Conservation (phyloP, 2,888 invertebrate species). For the Eristalis intricaria region DNA sequence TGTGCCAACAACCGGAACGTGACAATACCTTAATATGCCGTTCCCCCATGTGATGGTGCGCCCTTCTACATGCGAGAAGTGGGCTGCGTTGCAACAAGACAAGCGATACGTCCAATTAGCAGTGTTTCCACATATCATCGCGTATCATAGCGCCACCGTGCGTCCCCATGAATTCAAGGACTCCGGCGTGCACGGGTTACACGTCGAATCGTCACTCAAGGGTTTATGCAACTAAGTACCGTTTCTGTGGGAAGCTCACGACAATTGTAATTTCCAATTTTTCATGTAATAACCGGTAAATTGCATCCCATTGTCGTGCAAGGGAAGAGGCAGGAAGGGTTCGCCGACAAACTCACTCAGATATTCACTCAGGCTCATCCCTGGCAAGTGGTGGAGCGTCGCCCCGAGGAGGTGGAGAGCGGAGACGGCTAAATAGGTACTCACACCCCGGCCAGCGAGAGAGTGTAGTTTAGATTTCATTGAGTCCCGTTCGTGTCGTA, state of each 20-base stretch:
- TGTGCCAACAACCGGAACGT: conserved; percentile 66
- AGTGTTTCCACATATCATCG: conserved; percentile 32
- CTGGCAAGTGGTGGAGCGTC: neutral
- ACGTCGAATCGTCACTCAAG: conserved; percentile 42
- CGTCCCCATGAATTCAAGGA: conserved; percentile 8
- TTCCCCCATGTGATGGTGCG: conserved; percentile 20
- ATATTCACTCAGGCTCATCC: neutral
- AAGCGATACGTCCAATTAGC: conserved; percentile 52
- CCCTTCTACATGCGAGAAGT: conserved; percentile 24
- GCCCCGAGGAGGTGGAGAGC: neutral
- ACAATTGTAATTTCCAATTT: conserved; percentile 66
- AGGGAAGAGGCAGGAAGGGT: neutral
- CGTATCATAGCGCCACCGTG: conserved; percentile 11
- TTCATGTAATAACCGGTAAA: conserved; percentile 42
- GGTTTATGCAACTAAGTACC: conserved; percentile 70
- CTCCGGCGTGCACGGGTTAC: conserved; percentile 4
- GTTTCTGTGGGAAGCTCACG: conserved; percentile 68
- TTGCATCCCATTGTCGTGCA: conserved; percentile 41
- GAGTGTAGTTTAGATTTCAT: conserved; percentile 27
- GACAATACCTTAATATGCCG: conserved; percentile 64
- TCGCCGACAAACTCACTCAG: neutral
- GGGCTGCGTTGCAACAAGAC: conserved; percentile 48
- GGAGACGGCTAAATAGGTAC: neutral
- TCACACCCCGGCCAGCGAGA: neutral
- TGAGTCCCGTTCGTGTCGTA: conserved; percentile 21